Base-by-base conservation (phyloP, 2,113 vertebrate species). In the Nyctibius bracteatus region DNA sequence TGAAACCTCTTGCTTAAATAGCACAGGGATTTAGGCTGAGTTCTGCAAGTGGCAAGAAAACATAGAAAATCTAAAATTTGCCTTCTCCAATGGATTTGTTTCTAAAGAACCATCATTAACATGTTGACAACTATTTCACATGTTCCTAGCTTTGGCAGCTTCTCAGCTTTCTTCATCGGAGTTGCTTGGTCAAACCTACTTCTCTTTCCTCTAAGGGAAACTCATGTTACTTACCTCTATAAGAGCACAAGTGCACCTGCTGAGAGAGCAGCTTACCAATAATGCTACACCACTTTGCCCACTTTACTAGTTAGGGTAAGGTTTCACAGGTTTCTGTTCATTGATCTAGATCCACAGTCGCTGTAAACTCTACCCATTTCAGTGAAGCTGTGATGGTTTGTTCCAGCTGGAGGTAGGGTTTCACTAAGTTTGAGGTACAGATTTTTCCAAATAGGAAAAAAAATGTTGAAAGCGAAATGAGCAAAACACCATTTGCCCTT, bases 381-480 rank as follows among this genome's bases (percentile, higher is more conserved):
- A 78, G 51, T 51, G 41, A 66, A 61, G 13, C 24, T 4, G 0
- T 57, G 23, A 43, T 24, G 27, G 17, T 63, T 88, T 81, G 12
- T 83, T 75, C 59, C 67, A 93, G 4, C 55, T 94, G 71, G n/a
- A 62, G 41, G 35, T 55, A 73, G 15, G 7, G 39, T 85, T 95
- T 96, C 81, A 58, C 23, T 30, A 18, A 73, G 51, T 35, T 35
- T 90, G 8, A 23, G 24, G 19, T 31, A 30, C 0, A 24, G 28
- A 54, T 94, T 90, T 95, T 91, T 91, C 78, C 84, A 77, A 91
- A 66, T 20, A 58, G 33, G 54, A 92, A 82, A 87, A 65, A 18
- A 84, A 90, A 73, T 6, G 8, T 23, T 54, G 41, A 88, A 90
- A 92, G 51, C 61, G 84, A 96, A 91, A 78, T 79, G 81, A 92